Base-by-base conservation (phyloP, 2,113 vertebrate genomes). In the Oceanites oceanicus region DNA sequence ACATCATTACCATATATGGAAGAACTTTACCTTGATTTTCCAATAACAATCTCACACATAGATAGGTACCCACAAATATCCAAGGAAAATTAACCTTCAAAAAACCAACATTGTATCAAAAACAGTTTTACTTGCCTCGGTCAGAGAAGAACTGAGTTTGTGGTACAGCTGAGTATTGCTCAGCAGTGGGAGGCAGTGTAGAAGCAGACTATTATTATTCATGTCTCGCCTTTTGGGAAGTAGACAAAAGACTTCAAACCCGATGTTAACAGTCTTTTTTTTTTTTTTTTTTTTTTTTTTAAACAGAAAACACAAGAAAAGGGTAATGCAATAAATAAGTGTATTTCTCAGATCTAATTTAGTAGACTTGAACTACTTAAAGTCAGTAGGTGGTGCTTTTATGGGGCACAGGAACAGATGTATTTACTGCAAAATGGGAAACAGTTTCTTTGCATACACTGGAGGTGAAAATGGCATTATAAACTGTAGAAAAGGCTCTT, bases 261-360 rank as follows among this genome's bases (percentile, higher is more conserved):
- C 3, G 8, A 8, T 7, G 4, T 13, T 42, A 66, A 34, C 2
- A n/a, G 7, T 4, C 1, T 30, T 40, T 42, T 14, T 3, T 7
- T 19, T 26, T 8, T 16, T 40, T 68, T 40, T 40, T n/a, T 45
- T 45, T 45, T 45, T 45, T 19, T 45, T 47, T 47, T 17, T 27
- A 6, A n/a, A 19, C 10, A 38, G 8, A 19, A 49, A n/a, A 23
- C 10, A 70, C 3, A 11, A 13, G 27, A n/a, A 30, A 90, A 66
- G 1, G 0, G 1, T 23, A 50, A 59, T 15, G 8, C 13, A 62
- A 53, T 71, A 73, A 75, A 79, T 79, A 7, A 23, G 61, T 52
- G 1, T 8, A 32, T 15, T 90, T 67, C 13, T 77, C 10, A 50
- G 52, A 77, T 89, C 4, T 23, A 70, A 65, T 80, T 73, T 56